Evolutionary conservation across 2,888 invertebrate species (phyloP), one percentile per base, ranked within the genome.

Genomic region (Dugesia japonica): DNA sequence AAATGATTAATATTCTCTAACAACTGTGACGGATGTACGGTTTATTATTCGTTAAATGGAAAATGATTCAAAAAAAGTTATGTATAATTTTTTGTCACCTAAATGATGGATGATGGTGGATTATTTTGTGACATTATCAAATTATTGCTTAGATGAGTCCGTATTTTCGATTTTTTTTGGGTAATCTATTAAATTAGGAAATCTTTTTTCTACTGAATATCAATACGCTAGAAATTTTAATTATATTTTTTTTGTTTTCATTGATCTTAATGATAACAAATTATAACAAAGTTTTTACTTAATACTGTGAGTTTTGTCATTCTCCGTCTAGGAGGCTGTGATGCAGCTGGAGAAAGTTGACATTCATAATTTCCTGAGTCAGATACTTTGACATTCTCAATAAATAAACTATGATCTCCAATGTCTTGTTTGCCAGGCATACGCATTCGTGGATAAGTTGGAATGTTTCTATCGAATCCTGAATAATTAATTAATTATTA

Each of bases 311-410:
- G 42, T 26, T 75, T 42, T 4, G 75, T 75, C 56, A 56, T 75
- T 75, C 56, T 75, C 26, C 75, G 42, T n/a, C 42, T 17, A 26
- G 56, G 28, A 31, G 26, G 26, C 15, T 75, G 75, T 17, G 26
- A n/a, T 17, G 17, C 56, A 1, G 23, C 13, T 42, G 75, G 75
- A 26, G 75, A 26, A 17, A 75, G 42, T 26, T 75, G 75, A 75
- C 75, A 75, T 56, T 75, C 75, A 56, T 75, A 75, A 26, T 75
- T 56, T 26, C 75, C 75, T 13, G 75, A 26, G 26, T 75, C 75
- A 20, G 42, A 20, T 1, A 38, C 56, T 28, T 28, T 27, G 26
- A 42, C 38, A 28, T 75, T 42, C 26, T 26, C 26, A 28, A 75
- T 75, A n/a, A 26, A 56, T 17, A 75, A 56, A 42, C 56, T 42